Evolutionary conservation across 2,113 vertebrate genomes (phyloP).

Genomic region (Lepidothrix coronata): DNA sequence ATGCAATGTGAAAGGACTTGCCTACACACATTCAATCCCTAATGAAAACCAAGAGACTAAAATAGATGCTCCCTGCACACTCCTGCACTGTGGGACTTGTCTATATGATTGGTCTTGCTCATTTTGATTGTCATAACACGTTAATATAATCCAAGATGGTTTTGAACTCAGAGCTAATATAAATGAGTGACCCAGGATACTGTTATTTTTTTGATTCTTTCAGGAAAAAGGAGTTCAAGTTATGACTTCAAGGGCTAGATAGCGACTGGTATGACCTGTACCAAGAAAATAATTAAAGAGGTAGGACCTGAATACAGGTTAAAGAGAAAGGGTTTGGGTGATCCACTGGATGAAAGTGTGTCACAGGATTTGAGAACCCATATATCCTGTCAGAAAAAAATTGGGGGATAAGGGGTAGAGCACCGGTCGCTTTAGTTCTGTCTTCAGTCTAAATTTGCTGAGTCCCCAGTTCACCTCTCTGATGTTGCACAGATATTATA

Average conservation of each 20-base stretch:
- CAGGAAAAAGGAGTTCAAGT: background rate
- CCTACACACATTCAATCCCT: background rate
- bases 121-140: background rate
- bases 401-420: background rate
- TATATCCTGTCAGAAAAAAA: background rate
- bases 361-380: background rate
- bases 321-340: background rate
- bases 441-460: background rate
- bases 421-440: background rate
- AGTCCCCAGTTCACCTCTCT: background rate
- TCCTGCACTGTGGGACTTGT: background rate
- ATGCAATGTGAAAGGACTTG: background rate
- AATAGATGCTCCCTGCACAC: background rate
- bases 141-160: background rate
- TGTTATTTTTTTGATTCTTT: background rate
- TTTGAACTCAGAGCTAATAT: background rate
- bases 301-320: background rate
- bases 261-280: background rate
- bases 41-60: background rate
- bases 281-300: background rate
- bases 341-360: background rate
- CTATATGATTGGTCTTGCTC: background rate
- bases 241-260: background rate
- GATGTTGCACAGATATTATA: background rate
- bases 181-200: background rate